Base-by-base conservation (phyloP, 2,113 vertebrate genomes). In the Cygnus atratus region DNA sequence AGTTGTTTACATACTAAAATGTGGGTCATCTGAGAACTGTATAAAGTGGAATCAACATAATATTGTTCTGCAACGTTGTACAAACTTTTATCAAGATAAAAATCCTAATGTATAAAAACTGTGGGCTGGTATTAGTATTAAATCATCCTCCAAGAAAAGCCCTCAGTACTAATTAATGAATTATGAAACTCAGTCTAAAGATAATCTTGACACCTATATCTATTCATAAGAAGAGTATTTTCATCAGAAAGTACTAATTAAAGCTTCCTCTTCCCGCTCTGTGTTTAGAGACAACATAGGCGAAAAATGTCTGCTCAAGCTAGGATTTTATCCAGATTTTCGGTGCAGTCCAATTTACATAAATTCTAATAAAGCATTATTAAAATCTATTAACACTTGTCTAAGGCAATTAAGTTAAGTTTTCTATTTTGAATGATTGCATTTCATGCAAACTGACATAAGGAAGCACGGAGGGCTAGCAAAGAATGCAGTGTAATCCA, bases 351-450 rank as follows among this genome's bases (percentile, higher is more conserved):
- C 62, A 87, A 98, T 98, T 98, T 98, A 97, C 98, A 98, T 98
- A 97, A 97, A 97, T 93, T 98, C 97, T 98, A 98, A 98, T 98
- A 98, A 98, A 97, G 92, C 91, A 94, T 97, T 97, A 98, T 98
- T 98, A 98, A 98, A 98, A 98, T 98, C 98, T 98, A 98, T 98
- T 98, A 98, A 97, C 98, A 98, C 98, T 98, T 98, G 98, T 98
- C 98, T 97, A 96, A 97, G 97, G 97, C 97, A 98, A 98, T 98
- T 98, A 98, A 98, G 83, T 91, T 96, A 95, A 97, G 91, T 97
- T 98, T 97, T 90, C 92, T 97, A 70, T 96, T 97, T 98, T 97
- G 97, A 97, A 96, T 94, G 96, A 97, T 85, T 97, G 73, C 86
- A 54, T 97, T 97, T 97, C 92, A 97, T 97, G 96, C 92, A 96